Evolutionary conservation across 2,888 invertebrate species (phyloP).

Genomic region (Cetonia aurata): DNA sequence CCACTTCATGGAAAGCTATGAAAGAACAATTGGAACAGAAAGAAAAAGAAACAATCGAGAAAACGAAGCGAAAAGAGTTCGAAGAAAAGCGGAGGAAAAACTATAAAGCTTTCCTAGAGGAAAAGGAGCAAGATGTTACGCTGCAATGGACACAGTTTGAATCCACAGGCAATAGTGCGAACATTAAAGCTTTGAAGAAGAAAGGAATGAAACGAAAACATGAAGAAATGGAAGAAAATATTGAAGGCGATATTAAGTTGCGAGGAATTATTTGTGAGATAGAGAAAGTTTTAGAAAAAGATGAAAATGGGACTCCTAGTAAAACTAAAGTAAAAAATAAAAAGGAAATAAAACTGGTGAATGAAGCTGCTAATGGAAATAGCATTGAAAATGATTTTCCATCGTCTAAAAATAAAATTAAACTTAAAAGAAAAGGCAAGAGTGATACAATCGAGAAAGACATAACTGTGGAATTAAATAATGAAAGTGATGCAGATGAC

Average conservation of each 20-base stretch:
- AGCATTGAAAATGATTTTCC: background rate
- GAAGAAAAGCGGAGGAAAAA: conserved; percentile 60
- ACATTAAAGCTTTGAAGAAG: conserved; percentile 1
- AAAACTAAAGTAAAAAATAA: conserved; percentile 37
- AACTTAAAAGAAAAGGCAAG: conserved; percentile 14
- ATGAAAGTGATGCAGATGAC: conserved; percentile 45
- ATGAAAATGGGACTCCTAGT: conserved; percentile 28
- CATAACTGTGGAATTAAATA: background rate
- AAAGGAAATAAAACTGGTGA: conserved; percentile 2
- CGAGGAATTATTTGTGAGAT: conserved; percentile 36
- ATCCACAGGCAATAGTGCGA: background rate
- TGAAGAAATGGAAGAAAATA: conserved; percentile 28
- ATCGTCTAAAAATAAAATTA: conserved; percentile 17
- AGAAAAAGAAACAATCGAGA: conserved; percentile 67
- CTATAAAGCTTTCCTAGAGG: conserved; percentile 67
- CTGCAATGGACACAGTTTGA: conserved; percentile 49
- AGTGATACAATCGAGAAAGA: background rate
- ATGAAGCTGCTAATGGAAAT: conserved; percentile 25
- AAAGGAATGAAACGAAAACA: conserved; percentile 36
- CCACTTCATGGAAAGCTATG: conserved; percentile 82
- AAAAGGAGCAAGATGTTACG: conserved; percentile 42
- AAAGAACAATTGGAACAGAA: conserved; percentile 72
- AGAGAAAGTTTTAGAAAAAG: conserved; percentile 35
- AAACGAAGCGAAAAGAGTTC: conserved; percentile 52
- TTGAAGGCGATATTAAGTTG: conserved; percentile 38